phyloP scores from a whole-genome alignment of 2,113 vertebrate species.

The Phalacrocorax brasilianus region DNA sequence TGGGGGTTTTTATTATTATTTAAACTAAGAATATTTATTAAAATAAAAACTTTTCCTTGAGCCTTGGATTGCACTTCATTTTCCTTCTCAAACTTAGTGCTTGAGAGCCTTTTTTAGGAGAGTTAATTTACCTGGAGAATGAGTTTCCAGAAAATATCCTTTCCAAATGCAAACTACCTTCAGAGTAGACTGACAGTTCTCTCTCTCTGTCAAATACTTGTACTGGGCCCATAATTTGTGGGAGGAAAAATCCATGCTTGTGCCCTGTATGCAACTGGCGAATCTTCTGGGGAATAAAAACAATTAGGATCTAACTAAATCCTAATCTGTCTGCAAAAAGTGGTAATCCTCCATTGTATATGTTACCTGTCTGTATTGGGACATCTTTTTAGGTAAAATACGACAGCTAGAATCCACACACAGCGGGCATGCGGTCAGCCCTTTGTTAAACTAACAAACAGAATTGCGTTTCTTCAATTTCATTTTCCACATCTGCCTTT shows the following conservation, averaged over 20 bases:
- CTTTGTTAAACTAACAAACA: not conserved
- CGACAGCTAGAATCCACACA: not conserved
- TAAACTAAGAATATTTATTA: not conserved
- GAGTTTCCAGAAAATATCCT: not conserved
- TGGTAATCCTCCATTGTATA: rapidly evolving
- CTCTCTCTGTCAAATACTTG: not conserved
- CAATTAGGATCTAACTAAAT: not conserved
- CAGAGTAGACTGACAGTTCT: not conserved
- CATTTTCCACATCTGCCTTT: not conserved
- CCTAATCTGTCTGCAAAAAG: not conserved
- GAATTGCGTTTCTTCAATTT: not conserved
- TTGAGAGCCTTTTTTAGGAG: not conserved
- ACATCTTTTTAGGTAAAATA: not conserved
- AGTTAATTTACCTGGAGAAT: not conserved
- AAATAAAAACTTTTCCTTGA: not conserved
- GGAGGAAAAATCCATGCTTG: not conserved
- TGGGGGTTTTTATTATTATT: not conserved
- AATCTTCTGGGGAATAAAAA: not conserved
- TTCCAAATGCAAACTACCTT: not conserved
- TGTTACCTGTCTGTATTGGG: not conserved
- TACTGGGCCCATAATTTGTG: not conserved
- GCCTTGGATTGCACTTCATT: not conserved
- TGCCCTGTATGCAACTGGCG: not conserved
- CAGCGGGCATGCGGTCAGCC: rapidly evolving
- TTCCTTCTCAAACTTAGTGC: not conserved